phyloP scores from a whole-genome alignment of 2,888 invertebrate species.

The Charanyca ferruginea region DNA sequence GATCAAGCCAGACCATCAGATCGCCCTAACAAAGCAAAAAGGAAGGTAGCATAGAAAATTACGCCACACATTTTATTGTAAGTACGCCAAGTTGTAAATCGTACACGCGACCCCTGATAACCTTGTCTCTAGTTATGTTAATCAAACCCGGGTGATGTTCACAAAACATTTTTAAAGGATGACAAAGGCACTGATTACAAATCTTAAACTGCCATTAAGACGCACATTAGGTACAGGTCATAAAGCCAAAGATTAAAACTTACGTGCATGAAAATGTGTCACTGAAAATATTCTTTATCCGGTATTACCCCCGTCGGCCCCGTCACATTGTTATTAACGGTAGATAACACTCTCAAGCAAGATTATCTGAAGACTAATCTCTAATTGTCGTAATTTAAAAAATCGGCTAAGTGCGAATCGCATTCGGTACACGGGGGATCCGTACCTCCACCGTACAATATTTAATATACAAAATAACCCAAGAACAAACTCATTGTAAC shows the following conservation, averaged over 20 bases:
- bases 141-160: constrained; percentile 58
- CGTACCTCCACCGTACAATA: too few relatives aligned
- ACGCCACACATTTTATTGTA: constrained; percentile 48
- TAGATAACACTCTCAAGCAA: constrained; percentile 18
- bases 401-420: too few relatives aligned
- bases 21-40: constrained; percentile 49
- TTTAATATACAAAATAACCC: too few relatives aligned
- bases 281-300: not conserved
- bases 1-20: not conserved
- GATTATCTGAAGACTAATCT: not conserved
- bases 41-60: constrained; percentile 44
- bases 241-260: constrained; percentile 40
- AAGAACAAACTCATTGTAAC: too few relatives aligned
- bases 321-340: constrained; percentile 12
- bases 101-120: constrained; percentile 73
- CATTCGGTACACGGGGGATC: too few relatives aligned
- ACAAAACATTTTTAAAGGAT: constrained; percentile 45
- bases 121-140: constrained; percentile 72
- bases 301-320: constrained; percentile 43
- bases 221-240: constrained; percentile 38
- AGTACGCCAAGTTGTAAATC: constrained; percentile 59
- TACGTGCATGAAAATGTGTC: constrained; percentile 34
- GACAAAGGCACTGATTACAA: constrained; percentile 37
- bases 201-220: constrained; percentile 34
- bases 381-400: not conserved